Evolutionary conservation across 2,797 vertebrate species (phyloP).

Genomic region (Diglossa cyanea): DNA sequence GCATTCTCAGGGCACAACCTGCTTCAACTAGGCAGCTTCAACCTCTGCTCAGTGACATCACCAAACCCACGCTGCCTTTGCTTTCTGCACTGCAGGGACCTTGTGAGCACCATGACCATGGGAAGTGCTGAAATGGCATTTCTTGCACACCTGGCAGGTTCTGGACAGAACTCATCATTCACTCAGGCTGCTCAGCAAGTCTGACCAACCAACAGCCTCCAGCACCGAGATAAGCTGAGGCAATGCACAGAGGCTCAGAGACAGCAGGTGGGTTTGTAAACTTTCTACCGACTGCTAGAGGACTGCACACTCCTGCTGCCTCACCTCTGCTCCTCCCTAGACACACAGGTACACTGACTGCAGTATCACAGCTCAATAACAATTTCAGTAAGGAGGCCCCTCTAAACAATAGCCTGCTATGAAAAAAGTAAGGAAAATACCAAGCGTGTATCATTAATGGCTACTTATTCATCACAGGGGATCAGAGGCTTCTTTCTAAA

Average conservation of each 20-base stretch:
- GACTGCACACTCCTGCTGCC: fast-evolving
- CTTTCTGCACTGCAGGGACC: neutral
- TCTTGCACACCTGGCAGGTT: neutral
- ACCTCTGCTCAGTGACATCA: neutral
- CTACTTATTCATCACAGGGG: neutral
- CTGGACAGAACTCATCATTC: neutral
- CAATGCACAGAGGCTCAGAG: neutral
- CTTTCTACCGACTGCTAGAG: neutral
- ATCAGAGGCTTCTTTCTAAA: slow-evolving; percentile 24
- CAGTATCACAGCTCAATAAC: neutral
- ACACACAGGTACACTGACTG: fast-evolving
- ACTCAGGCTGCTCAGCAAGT: neutral
- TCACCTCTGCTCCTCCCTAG: neutral
- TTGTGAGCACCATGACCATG: neutral
- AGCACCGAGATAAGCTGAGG: neutral
- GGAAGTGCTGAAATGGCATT: neutral
- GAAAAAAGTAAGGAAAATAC: neutral
- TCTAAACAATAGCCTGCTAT: neutral
- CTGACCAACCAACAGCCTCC: neutral
- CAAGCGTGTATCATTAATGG: neutral
- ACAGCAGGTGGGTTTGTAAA: neutral
- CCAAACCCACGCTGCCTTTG: neutral
- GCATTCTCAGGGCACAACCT: neutral
- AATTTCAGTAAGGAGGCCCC: neutral
- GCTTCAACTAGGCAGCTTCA: neutral